Conservation (phyloP, 2,888 invertebrate species). For the Oscheius sp. region DNA sequence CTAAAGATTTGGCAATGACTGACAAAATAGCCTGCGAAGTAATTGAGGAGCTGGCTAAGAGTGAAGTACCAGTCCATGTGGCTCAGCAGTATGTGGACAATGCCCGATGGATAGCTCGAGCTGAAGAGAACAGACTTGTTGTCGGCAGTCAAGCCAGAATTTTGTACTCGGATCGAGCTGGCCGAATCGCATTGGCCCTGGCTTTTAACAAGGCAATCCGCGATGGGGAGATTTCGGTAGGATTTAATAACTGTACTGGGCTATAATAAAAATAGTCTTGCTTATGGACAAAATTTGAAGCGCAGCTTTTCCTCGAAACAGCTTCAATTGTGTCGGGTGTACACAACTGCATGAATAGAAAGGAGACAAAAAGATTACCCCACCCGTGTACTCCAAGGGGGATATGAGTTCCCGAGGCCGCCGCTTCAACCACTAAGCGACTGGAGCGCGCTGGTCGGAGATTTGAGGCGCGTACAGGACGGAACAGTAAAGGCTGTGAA, state of each 20-base stretch:
- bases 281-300: too few relatives aligned
- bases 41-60: constrained; percentile 74
- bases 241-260: background rate
- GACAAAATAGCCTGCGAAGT: constrained; percentile 77
- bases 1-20: constrained; percentile 76
- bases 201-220: constrained; percentile 78
- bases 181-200: constrained; percentile 77
- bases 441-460: too few relatives aligned
- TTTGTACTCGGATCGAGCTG: constrained; percentile 79
- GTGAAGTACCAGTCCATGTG: constrained; percentile 75
- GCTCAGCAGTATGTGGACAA: constrained; percentile 79
- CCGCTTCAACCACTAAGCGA: too few relatives aligned
- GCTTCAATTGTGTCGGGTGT: too few relatives aligned
- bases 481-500: too few relatives aligned
- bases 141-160: constrained; percentile 76
- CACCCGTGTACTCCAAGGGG: too few relatives aligned
- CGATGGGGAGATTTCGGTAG: constrained; percentile 51
- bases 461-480: too few relatives aligned
- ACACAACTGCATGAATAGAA: too few relatives aligned
- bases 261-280: too few relatives aligned
- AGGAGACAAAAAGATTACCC: too few relatives aligned
- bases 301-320: too few relatives aligned
- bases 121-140: constrained; percentile 77
- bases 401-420: too few relatives aligned
- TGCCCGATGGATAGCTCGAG: constrained; percentile 78